These are phyloP conservation scores for Phenganax subtilis DNA, from an alignment of 92 coral and sea anemone species.

Conservation along the genomic window DNA sequence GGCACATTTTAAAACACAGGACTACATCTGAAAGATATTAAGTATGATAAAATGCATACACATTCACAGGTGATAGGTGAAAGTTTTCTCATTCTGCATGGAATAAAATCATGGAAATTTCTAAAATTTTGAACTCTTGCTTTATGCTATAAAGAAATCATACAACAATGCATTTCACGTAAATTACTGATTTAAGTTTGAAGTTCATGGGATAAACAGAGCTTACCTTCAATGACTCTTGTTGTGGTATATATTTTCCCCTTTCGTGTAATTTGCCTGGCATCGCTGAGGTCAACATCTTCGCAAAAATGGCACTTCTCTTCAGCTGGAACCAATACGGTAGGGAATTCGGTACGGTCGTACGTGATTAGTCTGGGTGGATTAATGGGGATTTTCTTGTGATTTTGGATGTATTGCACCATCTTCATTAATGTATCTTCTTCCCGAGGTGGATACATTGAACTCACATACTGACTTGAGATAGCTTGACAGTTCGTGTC, in stretches of 20 bases:
- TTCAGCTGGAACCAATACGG: conserved; percentile 23
- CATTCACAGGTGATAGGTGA: neutral
- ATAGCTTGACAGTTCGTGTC: neutral
- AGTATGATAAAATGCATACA: neutral
- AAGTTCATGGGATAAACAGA: neutral
- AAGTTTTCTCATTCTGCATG: neutral
- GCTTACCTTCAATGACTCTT: conserved; percentile 19
- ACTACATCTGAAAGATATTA: neutral
- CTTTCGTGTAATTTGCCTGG: conserved; percentile 19
- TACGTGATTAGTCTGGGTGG: conserved; percentile 11
- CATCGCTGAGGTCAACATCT: conserved; percentile 5
- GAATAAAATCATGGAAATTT: neutral
- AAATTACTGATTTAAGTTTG: neutral
- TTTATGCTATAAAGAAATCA: too few species aligned
- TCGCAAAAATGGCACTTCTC: conserved; percentile 20
- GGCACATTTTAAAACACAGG: conserved; percentile 30
- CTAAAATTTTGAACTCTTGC: neutral
- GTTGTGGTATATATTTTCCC: conserved; percentile 35
- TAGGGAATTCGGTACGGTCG: neutral
- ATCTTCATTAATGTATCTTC: conserved; percentile 15
- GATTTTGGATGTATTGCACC: conserved; percentile 1
- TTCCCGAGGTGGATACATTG: conserved; percentile 22
- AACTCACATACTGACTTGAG: neutral
- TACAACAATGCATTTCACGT: neutral
- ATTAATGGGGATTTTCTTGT: conserved; percentile 34